Percentiles rank a stretch among this genome's conserved stretches.
Evolutionary conservation across 2,113 vertebrate genomes (phyloP).

Genomic region (Girardinichthys multiradiatus): DNA sequence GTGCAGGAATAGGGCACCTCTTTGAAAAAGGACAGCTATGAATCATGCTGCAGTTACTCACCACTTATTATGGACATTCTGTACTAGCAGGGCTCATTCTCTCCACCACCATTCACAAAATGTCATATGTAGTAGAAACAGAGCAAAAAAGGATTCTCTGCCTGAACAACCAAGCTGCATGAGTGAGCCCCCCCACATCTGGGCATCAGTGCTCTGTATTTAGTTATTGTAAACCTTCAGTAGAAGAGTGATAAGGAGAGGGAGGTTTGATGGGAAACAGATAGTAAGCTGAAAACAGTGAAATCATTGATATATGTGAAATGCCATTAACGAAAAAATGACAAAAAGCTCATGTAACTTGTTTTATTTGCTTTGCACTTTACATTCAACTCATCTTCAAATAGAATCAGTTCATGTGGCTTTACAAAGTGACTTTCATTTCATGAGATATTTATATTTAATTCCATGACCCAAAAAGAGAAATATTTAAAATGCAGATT

Average conservation of each 20-base stretch:
- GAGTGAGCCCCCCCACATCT: constrained; percentile 61
- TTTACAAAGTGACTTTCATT: too few species aligned
- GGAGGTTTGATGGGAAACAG: constrained; percentile 13
- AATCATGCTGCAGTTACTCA: constrained; percentile 76
- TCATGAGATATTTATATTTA: too few species aligned
- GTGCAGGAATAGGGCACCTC: constrained; percentile 65
- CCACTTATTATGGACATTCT: constrained; percentile 77
- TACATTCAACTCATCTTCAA: constrained; percentile 5
- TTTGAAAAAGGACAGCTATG: constrained; percentile 56
- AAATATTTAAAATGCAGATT: not conserved
- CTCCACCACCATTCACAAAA: constrained; percentile 74
- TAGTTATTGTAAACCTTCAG: constrained; percentile 55
- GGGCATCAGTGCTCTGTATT: constrained; percentile 61
- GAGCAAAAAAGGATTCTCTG: constrained; percentile 52
- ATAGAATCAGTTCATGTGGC: not conserved
- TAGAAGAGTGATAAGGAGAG: constrained; percentile 57
- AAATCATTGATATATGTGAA: constrained; percentile 7
- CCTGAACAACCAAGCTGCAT: constrained; percentile 62
- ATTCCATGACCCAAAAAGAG: not conserved
- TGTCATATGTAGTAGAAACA: constrained; percentile 65
- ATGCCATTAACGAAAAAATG: constrained; percentile 11
- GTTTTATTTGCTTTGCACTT: constrained; percentile 36
- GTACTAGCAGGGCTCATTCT: constrained; percentile 75
- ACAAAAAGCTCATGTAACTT: constrained; percentile 53
- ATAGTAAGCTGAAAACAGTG: not conserved